Percentiles rank a stretch among this genome's conserved stretches.
These are phyloP conservation scores for Fragum fragum DNA, from an alignment of 2,888 invertebrate species.

Conservation along the genomic window DNA sequence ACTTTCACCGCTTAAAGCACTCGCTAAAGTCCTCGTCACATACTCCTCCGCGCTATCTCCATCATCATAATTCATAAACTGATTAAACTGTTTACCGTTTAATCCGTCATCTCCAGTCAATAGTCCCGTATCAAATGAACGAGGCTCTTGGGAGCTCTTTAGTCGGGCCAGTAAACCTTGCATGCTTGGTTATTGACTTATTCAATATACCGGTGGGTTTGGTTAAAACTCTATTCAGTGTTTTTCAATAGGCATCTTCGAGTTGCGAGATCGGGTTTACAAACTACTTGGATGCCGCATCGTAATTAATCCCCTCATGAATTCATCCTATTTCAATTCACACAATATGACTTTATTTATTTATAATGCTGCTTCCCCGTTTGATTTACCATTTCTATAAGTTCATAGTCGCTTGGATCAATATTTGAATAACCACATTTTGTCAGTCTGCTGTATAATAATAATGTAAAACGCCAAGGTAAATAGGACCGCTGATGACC, in stretches of 20 bases:
- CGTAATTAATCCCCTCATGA: not conserved
- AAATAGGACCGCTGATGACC: too few relatives aligned
- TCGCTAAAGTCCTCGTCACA: conserved; percentile 15
- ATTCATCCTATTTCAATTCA: not conserved
- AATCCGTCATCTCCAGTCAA: conserved; percentile 26
- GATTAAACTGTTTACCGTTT: conserved; percentile 12
- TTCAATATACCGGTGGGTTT: conserved; percentile 8
- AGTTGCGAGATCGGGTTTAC: conserved; percentile 8
- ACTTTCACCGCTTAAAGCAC: conserved; percentile 32
- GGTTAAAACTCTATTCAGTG: conserved; percentile 26
- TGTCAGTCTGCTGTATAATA: not conserved
- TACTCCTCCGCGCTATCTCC: not conserved
- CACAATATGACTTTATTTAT: conserved; percentile 13
- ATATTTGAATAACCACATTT: not conserved
- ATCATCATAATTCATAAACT: conserved; percentile 21
- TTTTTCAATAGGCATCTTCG: conserved; percentile 16
- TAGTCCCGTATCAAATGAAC: conserved; percentile 28
- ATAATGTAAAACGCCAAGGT: not conserved
- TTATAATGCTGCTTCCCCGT: not conserved
- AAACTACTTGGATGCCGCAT: conserved; percentile 1
- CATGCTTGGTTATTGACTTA: conserved; percentile 39
- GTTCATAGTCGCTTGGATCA: conserved; percentile 10
- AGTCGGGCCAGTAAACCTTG: conserved; percentile 54
- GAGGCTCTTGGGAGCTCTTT: conserved; percentile 29
- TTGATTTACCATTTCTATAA: conserved; percentile 19